These are phyloP conservation scores for Thamnophis sirtalis DNA, from an alignment of 2,113 vertebrate species.

Conservation along the genomic window DNA sequence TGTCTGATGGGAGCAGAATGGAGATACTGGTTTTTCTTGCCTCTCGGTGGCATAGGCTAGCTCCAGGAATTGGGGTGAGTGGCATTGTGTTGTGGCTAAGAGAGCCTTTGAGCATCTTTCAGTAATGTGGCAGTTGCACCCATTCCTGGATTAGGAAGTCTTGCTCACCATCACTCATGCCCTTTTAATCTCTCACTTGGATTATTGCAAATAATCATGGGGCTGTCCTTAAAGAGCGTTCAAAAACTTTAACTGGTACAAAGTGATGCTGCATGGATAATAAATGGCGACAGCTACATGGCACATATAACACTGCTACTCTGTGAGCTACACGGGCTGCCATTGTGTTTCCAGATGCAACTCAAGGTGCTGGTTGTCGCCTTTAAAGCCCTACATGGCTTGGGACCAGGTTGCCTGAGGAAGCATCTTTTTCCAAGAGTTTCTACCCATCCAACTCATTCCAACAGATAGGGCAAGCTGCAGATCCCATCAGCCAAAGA, in stretches of 20 bases:
- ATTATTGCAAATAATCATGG: background rate
- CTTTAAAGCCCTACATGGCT: too few species aligned
- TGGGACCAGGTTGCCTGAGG: too few species aligned
- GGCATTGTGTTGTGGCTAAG: background rate
- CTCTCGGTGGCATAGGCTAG: background rate
- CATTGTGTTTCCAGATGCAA: too few species aligned
- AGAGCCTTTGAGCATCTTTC: background rate
- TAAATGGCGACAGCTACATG: background rate
- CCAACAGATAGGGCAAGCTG: too few species aligned
- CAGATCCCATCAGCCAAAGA: too few species aligned
- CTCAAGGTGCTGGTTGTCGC: too few species aligned
- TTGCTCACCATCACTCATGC: background rate
- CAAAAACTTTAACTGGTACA: background rate
- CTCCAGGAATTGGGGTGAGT: background rate
- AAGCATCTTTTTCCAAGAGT: too few species aligned
- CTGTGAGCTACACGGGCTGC: too few species aligned
- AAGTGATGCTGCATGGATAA: background rate
- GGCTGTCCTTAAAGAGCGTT: background rate
- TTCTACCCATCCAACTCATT: too few species aligned
- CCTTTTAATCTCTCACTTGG: background rate
- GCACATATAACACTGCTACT: background rate
- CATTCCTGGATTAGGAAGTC: background rate
- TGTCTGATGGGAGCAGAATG: background rate
- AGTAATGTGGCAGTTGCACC: background rate
- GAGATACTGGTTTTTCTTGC: background rate